Conservation (phyloP, 1,140 invertebrate species). For the Episyrphus balteatus region DNA sequence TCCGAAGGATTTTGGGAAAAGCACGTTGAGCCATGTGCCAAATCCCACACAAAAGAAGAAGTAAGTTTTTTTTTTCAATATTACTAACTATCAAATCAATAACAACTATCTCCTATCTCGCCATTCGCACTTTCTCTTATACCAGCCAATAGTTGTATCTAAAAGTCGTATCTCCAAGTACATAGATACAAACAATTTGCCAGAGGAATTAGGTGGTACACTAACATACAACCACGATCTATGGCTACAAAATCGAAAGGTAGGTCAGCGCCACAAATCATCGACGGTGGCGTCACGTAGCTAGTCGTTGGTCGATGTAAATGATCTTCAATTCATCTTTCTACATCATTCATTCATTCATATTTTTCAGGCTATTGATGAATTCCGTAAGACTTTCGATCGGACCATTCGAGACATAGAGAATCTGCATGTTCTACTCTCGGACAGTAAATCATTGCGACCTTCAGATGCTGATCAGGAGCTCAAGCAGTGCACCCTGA, state of each 20-base stretch:
- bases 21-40: conserved; percentile 58
- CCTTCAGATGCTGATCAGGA: conserved; percentile 40
- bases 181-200: conserved; percentile 60
- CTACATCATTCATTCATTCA: conserved; percentile 11
- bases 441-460: conserved; percentile 33
- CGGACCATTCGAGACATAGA: conserved; percentile 44
- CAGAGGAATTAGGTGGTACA: conserved; percentile 67
- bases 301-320: background rate
- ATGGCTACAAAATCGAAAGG: conserved; percentile 75
- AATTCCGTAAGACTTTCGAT: conserved; percentile 44
- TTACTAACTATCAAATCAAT: too few species aligned
- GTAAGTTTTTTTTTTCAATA: conserved; percentile 37
- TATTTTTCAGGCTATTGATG: conserved; percentile 45
- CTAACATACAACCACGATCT: conserved; percentile 65
- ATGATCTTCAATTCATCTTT: background rate
- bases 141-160: conserved; percentile 51
- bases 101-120: too few species aligned
- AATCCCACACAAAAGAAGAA: conserved; percentile 50
- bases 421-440: conserved; percentile 41
- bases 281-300: background rate
- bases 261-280: conserved; percentile 37
- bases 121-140: background rate
- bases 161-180: conserved; percentile 55
- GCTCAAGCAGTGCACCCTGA: conserved; percentile 36
- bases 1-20: conserved; percentile 66